Evolutionary conservation across 2,113 vertebrate genomes (phyloP).

Genomic region (Scomber japonicus): DNA sequence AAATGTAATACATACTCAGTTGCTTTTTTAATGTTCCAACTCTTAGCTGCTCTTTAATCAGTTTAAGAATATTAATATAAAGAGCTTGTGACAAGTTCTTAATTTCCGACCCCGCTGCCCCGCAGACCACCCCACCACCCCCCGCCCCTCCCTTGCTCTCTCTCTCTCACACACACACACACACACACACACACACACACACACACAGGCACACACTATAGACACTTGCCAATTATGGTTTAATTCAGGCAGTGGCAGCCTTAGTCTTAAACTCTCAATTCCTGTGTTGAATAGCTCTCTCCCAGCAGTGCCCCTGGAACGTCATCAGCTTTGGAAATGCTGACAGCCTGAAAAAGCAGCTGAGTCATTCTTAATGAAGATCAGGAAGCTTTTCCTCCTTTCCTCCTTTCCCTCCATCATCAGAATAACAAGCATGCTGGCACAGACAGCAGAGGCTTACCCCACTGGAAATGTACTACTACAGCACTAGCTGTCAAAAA

Average conservation of each 20-base stretch:
- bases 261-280: constrained; percentile 68
- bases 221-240: constrained; percentile 50
- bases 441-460: constrained; percentile 71
- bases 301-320: constrained; percentile 64
- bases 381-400: constrained; percentile 77
- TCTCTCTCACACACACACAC: neutral
- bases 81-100: constrained; percentile 34
- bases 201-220: constrained; percentile 18
- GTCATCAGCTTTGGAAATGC: constrained; percentile 79
- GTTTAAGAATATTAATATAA: constrained; percentile 38
- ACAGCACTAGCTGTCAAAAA: constrained; percentile 76
- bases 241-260: constrained; percentile 59
- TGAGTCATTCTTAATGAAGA: constrained; percentile 84
- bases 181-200: constrained; percentile 38
- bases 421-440: constrained; percentile 79
- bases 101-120: constrained; percentile 12
- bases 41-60: constrained; percentile 8
- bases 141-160: no score
- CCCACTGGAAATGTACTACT: constrained; percentile 70
- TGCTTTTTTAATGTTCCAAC: neutral
- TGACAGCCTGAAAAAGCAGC: constrained; percentile 79
- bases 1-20: no score
- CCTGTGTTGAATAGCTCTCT: constrained; percentile 63
- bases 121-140: no score
- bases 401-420: constrained; percentile 69